Percentiles rank a stretch among this genome's conserved stretches.
These are phyloP conservation scores for Alosa alosa DNA, from an alignment of 2,113 vertebrate species.

Conservation along the genomic window DNA sequence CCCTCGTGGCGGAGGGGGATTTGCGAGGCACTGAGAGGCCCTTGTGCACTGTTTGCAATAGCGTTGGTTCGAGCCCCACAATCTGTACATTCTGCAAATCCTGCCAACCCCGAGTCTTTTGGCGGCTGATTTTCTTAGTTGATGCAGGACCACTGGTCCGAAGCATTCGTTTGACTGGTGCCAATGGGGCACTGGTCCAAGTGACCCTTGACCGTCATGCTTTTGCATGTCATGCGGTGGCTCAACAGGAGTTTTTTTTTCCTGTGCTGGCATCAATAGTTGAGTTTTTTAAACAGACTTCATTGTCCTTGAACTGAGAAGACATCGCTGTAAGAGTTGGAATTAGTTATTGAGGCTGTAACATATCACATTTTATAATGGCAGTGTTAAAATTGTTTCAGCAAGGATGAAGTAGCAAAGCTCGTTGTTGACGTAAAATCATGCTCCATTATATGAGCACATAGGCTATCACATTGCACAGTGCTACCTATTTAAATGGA, in stretches of 20 bases:
- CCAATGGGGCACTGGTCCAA: background rate
- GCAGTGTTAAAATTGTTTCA: background rate
- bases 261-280: background rate
- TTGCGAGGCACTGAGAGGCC: slow-evolving; percentile 79
- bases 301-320: background rate
- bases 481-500: background rate
- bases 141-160: slow-evolving; percentile 32
- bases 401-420: background rate
- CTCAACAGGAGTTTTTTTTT: background rate
- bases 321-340: background rate
- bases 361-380: background rate
- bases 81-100: slow-evolving; percentile 49
- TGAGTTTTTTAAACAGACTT: background rate
- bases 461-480: background rate
- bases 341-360: background rate
- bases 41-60: slow-evolving; percentile 71
- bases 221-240: background rate
- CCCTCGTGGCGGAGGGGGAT: slow-evolving; percentile 78
- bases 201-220: background rate
- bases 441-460: background rate
- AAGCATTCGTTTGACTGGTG: background rate
- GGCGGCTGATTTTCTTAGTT: slow-evolving; percentile 44
- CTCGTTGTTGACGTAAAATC: background rate
- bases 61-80: slow-evolving; percentile 64
- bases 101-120: slow-evolving; percentile 60